Conservation (phyloP, 1,140 invertebrate genomes). For the Caenorhabditis briggsae region DNA sequence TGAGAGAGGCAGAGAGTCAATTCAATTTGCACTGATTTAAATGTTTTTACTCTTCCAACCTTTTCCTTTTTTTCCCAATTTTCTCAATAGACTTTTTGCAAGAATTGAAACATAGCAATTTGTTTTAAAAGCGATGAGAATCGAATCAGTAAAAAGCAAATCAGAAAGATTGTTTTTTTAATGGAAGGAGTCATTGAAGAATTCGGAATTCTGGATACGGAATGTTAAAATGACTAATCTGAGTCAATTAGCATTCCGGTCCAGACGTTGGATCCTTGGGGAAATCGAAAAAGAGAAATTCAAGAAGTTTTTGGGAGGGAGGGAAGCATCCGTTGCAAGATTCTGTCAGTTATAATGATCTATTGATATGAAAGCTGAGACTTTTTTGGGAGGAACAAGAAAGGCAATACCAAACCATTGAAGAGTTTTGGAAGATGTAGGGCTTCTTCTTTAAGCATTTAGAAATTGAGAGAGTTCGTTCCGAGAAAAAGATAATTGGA, state of each 20-base stretch:
- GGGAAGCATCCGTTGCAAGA: neutral
- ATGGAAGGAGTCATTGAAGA: too few relatives aligned
- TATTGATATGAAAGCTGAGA: conserved; percentile 6
- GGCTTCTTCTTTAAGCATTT: too few relatives aligned
- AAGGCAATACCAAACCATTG: too few relatives aligned
- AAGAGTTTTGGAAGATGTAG: neutral
- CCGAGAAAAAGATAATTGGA: too few relatives aligned
- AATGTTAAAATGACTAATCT: conserved; percentile 26
- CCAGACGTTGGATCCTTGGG: neutral
- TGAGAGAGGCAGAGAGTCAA: conserved; percentile 20
- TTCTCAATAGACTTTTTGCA: conserved; percentile 11
- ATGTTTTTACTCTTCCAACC: conserved; percentile 4
- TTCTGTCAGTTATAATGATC: neutral
- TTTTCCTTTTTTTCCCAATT: neutral
- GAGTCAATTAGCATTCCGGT: conserved; percentile 4
- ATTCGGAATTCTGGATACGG: neutral
- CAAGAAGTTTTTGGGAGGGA: neutral
- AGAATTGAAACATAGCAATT: neutral
- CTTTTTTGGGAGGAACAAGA: too few relatives aligned
- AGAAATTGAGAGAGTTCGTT: neutral
- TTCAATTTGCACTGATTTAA: conserved; percentile 54
- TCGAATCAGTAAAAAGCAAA: neutral
- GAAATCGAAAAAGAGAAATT: neutral
- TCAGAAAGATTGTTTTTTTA: neutral
- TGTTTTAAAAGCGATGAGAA: neutral